phyloP scores from a whole-genome alignment of 2,888 invertebrate species.

The Lithodes maja region DNA sequence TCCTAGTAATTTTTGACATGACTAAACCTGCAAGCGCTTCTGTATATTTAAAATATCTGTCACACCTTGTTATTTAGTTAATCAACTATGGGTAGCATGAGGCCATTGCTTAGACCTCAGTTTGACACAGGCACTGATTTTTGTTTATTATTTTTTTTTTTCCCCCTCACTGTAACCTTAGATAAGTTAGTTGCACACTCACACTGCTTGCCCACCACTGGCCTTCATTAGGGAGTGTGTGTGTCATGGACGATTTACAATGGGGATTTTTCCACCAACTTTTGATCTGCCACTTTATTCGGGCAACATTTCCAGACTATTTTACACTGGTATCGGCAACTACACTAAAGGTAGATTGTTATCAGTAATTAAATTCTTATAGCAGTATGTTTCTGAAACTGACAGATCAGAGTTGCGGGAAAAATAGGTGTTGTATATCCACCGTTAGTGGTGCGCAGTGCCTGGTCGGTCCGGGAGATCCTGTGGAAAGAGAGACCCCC shows the following conservation, averaged over 20 bases:
- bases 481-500: too few species aligned
- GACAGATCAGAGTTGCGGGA: too few species aligned
- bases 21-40: constrained; percentile 55
- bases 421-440: too few species aligned
- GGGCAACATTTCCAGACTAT: too few species aligned
- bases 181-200: constrained; percentile 30
- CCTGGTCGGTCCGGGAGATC: constrained; percentile 30
- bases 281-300: too few species aligned
- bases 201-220: constrained; percentile 23
- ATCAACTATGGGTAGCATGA: constrained; percentile 60
- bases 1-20: neutral
- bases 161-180: neutral
- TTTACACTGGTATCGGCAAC: too few species aligned
- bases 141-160: neutral
- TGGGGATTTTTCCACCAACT: too few species aligned
- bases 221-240: constrained; percentile 41
- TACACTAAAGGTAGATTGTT: too few species aligned
- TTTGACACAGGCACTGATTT: constrained; percentile 58
- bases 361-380: too few species aligned
- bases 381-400: too few species aligned
- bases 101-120: constrained; percentile 53
- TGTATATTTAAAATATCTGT: constrained; percentile 18
- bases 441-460: constrained; percentile 51
- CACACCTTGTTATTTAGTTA: constrained; percentile 25
- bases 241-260: neutral